Percentiles rank a stretch among this genome's conserved stretches.
phyloP scores from a whole-genome alignment of 2,113 vertebrate species.

The Eonycteris spelaea region DNA sequence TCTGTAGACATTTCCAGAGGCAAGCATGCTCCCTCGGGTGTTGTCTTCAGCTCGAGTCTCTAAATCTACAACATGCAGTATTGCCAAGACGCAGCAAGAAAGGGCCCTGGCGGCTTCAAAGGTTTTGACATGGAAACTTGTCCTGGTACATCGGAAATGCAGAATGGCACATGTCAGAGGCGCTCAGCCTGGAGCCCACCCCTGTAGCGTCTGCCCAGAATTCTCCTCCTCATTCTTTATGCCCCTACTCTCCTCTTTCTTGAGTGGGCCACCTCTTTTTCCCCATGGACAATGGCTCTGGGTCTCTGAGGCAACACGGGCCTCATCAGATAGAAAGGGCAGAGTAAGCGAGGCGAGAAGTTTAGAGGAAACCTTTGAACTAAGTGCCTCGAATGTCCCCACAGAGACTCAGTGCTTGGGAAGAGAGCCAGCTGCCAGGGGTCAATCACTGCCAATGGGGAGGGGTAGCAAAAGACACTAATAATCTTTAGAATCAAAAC shows the following conservation, averaged over 20 bases:
- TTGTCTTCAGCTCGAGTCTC: not conserved
- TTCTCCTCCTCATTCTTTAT: not conserved
- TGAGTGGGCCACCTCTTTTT: not conserved
- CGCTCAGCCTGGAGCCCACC: not conserved
- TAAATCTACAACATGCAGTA: not conserved
- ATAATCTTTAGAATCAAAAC: not conserved
- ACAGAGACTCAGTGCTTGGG: rapidly evolving
- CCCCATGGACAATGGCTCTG: not conserved
- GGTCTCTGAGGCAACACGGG: rapidly evolving
- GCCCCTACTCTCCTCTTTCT: not conserved
- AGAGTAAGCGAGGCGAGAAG: not conserved
- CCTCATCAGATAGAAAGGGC: not conserved
- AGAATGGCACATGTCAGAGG: not conserved
- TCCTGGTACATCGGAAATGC: not conserved
- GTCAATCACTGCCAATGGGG: not conserved
- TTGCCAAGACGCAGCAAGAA: not conserved
- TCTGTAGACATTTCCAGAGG: not conserved
- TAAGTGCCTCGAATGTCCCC: not conserved
- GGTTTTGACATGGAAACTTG: not conserved
- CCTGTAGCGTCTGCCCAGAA: not conserved
- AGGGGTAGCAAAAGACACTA: not conserved
- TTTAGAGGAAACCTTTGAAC: not conserved
- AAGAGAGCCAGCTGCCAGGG: not conserved
- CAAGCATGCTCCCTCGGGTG: not conserved
- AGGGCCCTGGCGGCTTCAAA: not conserved